Evolutionary conservation across 1,140 invertebrate species (phyloP).

Genomic region (Penaeus chinensis): DNA sequence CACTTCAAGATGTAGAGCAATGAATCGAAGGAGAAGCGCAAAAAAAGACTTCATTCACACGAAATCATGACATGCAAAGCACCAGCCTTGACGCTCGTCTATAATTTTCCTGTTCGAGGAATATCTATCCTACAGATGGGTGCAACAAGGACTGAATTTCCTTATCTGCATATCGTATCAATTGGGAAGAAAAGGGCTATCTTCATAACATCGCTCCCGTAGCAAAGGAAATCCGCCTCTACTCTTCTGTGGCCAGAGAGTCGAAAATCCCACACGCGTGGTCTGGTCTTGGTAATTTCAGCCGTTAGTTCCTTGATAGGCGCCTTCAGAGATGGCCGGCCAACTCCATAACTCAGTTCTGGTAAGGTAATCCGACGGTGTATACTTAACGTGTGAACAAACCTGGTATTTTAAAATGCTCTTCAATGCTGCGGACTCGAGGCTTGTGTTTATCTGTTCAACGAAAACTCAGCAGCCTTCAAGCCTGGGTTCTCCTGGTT

Average conservation of each 20-base stretch:
- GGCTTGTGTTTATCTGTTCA: conserved; percentile 51
- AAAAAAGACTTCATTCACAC: conserved; percentile 52
- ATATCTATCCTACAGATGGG: conserved; percentile 12
- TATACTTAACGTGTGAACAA: conserved; percentile 54
- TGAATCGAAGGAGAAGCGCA: conserved; percentile 34
- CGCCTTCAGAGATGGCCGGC: conserved; percentile 29
- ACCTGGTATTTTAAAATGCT: conserved; percentile 52
- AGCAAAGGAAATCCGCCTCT: not conserved
- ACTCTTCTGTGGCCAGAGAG: not conserved
- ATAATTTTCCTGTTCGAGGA: conserved; percentile 38
- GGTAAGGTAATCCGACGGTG: conserved; percentile 50
- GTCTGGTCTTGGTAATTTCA: conserved; percentile 26
- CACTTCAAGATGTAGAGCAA: conserved; percentile 37
- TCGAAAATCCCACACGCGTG: not conserved
- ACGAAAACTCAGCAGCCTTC: conserved; percentile 25
- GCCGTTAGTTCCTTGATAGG: conserved; percentile 50
- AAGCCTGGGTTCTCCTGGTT: not conserved
- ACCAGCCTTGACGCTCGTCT: conserved; percentile 21
- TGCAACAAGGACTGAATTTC: conserved; percentile 2
- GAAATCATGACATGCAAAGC: conserved; percentile 48
- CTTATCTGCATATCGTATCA: conserved; percentile 44
- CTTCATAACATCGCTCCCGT: conserved; percentile 10
- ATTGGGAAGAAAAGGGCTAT: conserved; percentile 47
- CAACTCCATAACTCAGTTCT: conserved; percentile 40
- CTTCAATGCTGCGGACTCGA: conserved; percentile 43